A percentile compares a stretch with the other conserved stretches of the same genome.
Evolutionary conservation across 2,797 vertebrate species (phyloP).

Genomic region (Thunnus albacares): DNA sequence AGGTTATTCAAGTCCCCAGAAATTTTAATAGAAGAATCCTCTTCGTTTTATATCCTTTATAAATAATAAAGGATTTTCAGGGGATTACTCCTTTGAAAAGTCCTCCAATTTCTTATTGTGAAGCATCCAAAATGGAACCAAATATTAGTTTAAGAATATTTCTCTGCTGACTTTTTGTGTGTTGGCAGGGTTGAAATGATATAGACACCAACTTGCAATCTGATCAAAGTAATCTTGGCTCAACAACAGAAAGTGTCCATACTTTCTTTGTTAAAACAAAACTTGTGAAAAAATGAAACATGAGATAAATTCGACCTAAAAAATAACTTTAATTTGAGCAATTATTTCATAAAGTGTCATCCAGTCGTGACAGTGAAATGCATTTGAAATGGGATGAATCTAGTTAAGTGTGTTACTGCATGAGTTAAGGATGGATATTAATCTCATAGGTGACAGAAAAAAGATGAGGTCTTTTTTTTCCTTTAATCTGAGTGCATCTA

Average conservation of each 20-base stretch:
- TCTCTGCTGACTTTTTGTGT: slow-evolving; percentile 20
- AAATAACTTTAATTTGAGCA: background rate
- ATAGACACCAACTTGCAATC: background rate
- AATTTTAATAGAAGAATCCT: background rate
- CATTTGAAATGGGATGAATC: background rate
- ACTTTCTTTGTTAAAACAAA: background rate
- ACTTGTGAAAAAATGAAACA: background rate
- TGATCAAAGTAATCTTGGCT: background rate
- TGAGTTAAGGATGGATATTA: background rate
- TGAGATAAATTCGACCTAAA: no score
- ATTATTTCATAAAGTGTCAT: background rate
- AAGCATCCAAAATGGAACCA: slow-evolving; percentile 4
- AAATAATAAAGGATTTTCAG: background rate
- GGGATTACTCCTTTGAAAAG: background rate
- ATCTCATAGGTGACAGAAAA: background rate
- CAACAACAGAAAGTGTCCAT: background rate
- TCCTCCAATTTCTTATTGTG: slow-evolving; percentile 8
- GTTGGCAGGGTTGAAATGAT: slow-evolving; percentile 21
- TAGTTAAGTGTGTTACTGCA: background rate
- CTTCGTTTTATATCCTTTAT: background rate
- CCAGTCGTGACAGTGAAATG: background rate
- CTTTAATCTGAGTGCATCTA: background rate
- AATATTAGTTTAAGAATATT: slow-evolving; percentile 18
- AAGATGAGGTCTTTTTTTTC: background rate
- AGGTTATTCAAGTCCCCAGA: background rate